phyloP scores from a whole-genome alignment of 1,140 invertebrate species.

The Sitodiplosis mosellana region DNA sequence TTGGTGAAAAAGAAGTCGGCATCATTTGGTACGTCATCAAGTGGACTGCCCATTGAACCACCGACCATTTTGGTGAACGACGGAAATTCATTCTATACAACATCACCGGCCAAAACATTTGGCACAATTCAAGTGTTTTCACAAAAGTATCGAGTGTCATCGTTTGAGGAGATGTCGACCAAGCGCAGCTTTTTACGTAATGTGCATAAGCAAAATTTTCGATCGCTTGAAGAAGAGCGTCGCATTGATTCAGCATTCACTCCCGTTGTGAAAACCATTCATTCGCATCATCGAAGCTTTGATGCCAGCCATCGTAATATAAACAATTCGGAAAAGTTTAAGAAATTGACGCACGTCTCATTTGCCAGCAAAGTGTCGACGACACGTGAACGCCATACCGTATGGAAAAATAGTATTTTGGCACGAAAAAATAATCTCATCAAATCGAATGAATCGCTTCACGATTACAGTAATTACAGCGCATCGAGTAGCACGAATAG shows the following conservation, averaged over 20 bases:
- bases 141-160: conserved; percentile 23
- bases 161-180: conserved; percentile 24
- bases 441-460: conserved; percentile 22
- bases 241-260: conserved; percentile 24
- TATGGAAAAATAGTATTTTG: conserved; percentile 20
- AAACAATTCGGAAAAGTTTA: conserved; percentile 21
- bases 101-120: conserved; percentile 22
- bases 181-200: conserved; percentile 13
- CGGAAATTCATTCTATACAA: conserved; percentile 26
- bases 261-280: conserved; percentile 11
- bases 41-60: conserved; percentile 17
- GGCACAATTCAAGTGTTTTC: conserved; percentile 25
- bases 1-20: background rate
- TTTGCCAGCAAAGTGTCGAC: conserved; percentile 7
- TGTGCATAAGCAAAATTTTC: conserved; percentile 21
- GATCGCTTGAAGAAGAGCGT: conserved; percentile 23
- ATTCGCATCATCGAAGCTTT: background rate
- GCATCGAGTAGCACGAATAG: conserved; percentile 1
- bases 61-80: conserved; percentile 25
- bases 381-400: conserved; percentile 13
- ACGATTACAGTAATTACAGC: conserved; percentile 4
- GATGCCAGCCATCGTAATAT: background rate
- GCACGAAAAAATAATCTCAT: conserved; percentile 23
- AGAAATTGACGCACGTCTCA: conserved; percentile 22
- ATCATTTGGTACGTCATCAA: background rate